Percentiles rank a stretch among this genome's conserved stretches.
These are phyloP conservation scores for Drosophila sturtevanti DNA, from an alignment of 1,140 invertebrate species.

Conservation along the genomic window DNA sequence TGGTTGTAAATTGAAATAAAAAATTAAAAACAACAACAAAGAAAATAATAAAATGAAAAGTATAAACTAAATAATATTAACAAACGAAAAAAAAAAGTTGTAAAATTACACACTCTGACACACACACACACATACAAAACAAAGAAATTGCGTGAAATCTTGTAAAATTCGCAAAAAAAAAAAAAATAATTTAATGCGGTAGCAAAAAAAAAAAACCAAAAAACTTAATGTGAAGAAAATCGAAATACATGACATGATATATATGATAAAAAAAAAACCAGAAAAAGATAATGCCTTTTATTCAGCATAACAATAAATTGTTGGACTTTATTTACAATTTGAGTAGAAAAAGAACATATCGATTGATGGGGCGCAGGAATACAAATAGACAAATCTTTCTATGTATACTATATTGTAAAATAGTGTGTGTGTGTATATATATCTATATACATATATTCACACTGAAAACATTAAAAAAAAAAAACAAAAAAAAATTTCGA, in stretches of 20 bases:
- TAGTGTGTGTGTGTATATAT: slow-evolving; percentile 22
- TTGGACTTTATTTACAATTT: slow-evolving; percentile 66
- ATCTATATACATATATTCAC: slow-evolving; percentile 29
- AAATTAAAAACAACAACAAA: slow-evolving; percentile 8
- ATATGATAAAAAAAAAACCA: slow-evolving; percentile 57
- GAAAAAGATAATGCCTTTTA: slow-evolving; percentile 25
- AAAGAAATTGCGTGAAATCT: slow-evolving; percentile 26
- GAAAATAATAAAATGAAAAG: slow-evolving; percentile 30
- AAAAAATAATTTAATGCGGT: slow-evolving; percentile 20
- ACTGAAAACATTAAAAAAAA: slow-evolving; percentile 24
- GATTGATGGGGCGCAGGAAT: neutral
- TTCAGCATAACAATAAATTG: slow-evolving; percentile 62
- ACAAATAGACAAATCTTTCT: slow-evolving; percentile 37
- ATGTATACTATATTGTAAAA: slow-evolving; percentile 31
- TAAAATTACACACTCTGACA: slow-evolving; percentile 60
- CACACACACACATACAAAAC: slow-evolving; percentile 9
- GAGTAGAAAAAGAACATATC: slow-evolving; percentile 25
- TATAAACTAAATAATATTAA: slow-evolving; percentile 39
- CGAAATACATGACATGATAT: slow-evolving; percentile 68
- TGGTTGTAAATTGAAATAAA: slow-evolving; percentile 56
- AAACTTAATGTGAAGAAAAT: slow-evolving; percentile 20
- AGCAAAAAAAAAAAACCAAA: slow-evolving; percentile 35
- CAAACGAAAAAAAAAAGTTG: slow-evolving; percentile 47
- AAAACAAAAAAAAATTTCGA: neutral
- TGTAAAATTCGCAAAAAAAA: slow-evolving; percentile 46